phyloP scores from a whole-genome alignment of 2,888 invertebrate species.

The Diarsia rubi region DNA sequence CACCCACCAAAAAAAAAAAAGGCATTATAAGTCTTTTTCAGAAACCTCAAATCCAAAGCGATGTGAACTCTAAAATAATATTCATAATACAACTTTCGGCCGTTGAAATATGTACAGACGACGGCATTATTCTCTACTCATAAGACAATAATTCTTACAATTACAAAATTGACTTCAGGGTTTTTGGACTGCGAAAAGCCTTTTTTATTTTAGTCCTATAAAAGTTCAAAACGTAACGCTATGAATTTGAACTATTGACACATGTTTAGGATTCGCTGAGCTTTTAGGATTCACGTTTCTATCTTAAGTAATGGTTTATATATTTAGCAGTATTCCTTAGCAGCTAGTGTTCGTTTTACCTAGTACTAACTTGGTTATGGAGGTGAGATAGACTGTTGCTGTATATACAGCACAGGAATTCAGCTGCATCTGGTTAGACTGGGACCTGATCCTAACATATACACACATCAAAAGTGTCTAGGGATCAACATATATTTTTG shows the following conservation, averaged over 20 bases:
- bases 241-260: background rate
- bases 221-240: background rate
- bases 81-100: background rate
- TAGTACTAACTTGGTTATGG: no score
- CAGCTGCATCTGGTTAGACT: no score
- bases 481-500: no score
- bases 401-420: no score
- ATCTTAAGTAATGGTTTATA: background rate
- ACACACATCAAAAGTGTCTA: no score
- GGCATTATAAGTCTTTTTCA: background rate
- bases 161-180: background rate
- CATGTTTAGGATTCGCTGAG: constrained; percentile 17
- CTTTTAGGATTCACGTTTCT: constrained; percentile 23
- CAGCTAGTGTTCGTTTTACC: no score
- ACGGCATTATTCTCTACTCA: background rate
- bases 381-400: no score
- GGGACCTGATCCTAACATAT: no score
- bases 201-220: rapidly evolving
- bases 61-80: background rate
- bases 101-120: background rate
- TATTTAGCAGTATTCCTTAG: background rate
- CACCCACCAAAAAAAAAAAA: no score
- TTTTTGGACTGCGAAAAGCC: background rate
- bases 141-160: background rate
- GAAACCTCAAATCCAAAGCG: background rate